Conservation (phyloP, 2,888 invertebrate species). For the Homarus gammarus region DNA sequence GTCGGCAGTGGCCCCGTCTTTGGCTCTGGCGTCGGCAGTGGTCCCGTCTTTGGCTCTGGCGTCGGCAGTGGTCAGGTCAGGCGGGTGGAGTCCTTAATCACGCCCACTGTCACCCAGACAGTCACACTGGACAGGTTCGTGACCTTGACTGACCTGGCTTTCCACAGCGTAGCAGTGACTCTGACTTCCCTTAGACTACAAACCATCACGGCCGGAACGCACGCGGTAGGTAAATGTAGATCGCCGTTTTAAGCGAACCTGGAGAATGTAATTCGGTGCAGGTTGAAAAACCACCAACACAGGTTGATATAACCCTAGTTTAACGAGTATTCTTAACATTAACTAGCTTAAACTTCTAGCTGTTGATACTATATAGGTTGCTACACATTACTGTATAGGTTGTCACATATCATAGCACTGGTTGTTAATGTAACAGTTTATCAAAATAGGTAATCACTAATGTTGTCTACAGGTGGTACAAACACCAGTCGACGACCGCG, state of each 20-base stretch:
- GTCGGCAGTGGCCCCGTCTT: too few species aligned
- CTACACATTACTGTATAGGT: background rate
- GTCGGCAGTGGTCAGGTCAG: background rate
- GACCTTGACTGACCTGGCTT: background rate
- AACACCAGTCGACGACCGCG: constrained; percentile 25
- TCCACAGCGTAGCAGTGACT: constrained; percentile 15
- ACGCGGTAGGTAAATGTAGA: constrained; percentile 3
- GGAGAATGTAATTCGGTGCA: too few species aligned
- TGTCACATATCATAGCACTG: too few species aligned
- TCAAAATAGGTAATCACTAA: background rate
- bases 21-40: background rate
- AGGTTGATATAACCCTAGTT: too few species aligned
- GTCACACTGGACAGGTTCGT: background rate
- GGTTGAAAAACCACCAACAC: too few species aligned
- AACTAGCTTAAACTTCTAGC: background rate
- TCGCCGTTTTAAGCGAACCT: too few species aligned
- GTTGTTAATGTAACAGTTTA: background rate
- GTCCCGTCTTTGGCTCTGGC: background rate
- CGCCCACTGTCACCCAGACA: background rate
- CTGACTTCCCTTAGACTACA: background rate
- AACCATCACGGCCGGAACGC: background rate
- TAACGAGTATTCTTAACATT: too few species aligned
- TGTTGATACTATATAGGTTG: background rate
- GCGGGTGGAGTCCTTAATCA: background rate
- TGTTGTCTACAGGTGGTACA: background rate